Base-by-base conservation (phyloP, 2,797 vertebrate genomes). In the Buceros bicornis region DNA sequence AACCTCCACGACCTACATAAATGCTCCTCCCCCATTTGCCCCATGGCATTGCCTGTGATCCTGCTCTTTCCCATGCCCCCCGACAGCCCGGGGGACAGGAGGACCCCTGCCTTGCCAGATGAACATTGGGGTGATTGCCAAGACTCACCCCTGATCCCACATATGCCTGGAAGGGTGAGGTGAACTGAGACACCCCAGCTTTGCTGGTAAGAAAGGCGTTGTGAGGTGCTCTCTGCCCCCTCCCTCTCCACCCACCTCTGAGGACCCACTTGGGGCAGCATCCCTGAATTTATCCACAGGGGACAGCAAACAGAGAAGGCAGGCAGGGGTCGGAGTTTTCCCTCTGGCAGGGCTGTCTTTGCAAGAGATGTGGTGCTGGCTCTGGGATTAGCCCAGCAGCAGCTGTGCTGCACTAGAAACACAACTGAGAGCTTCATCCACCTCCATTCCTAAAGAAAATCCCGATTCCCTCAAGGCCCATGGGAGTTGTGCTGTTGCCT, bases 51-150 rank as follows among this genome's bases (percentile, higher is more conserved):
- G 50, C 21, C 33, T 45, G 42, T n/a, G 40, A 65, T 85, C 10
- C 71, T 61, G 31, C 50, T 72, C 42, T 12, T 4, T 48, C 4
- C 6, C 13, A 28, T 69, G 42, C 5, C 13, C 4, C 4, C 5
- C 0, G 0, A 8, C 5, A 54, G 47, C 20, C 43, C 45, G 15
- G 21, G 11, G 47, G 48, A 53, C 22, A 78, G 48, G 13, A 15
- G 22, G 10, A 31, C 9, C 12, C 25, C 5, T 3, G 4, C 13
- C n/a, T 65, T 5, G 1, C 8, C 57, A 51, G 37, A 6, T 4
- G 5, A 35, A 42, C 20, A 12, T 10, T 33, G 16, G 26, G 18
- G 13, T 33, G 64, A 20, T 54, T 2, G 5, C 18, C 1, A 1
- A 65, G 58, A 13, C 11, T 70, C 1, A 26, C 22, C 42, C 40